A percentile compares a stretch with the other conserved stretches of the same genome.
phyloP scores from a whole-genome alignment of 2,888 invertebrate species.

The Pherbina coryleti region DNA sequence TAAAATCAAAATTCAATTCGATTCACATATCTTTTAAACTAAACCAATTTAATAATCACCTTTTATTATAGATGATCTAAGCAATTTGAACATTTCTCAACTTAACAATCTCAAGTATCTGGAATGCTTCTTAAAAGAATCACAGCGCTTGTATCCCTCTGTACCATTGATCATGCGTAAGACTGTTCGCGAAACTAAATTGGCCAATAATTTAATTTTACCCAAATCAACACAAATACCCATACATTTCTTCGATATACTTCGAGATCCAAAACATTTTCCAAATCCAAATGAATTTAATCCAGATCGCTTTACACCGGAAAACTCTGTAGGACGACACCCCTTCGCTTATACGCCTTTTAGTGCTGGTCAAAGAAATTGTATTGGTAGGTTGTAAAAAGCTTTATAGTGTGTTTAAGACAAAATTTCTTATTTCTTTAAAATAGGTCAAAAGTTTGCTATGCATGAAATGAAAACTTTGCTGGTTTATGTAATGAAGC shows the following conservation, averaged over 20 bases:
- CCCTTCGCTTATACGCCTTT: conserved; percentile 64
- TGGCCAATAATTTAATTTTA: conserved; percentile 56
- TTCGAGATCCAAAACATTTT: conserved; percentile 59
- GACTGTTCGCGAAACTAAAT: conserved; percentile 64
- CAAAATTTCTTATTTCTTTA: conserved; percentile 3
- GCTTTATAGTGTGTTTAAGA: not conserved
- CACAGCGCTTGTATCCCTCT: conserved; percentile 75
- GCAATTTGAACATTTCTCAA: conserved; percentile 46
- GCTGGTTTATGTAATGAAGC: conserved; percentile 53
- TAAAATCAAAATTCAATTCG: conserved; percentile 15
- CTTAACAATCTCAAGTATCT: conserved; percentile 63
- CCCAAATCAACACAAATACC: conserved; percentile 54
- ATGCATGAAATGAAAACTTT: conserved; percentile 60
- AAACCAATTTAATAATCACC: too few relatives aligned
- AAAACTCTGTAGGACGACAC: conserved; percentile 66
- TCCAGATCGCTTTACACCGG: conserved; percentile 68
- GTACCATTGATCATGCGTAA: conserved; percentile 74
- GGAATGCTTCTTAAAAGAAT: conserved; percentile 77
- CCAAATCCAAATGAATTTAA: conserved; percentile 57
- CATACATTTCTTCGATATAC: conserved; percentile 58
- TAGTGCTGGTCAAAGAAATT: conserved; percentile 66
- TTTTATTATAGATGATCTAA: conserved; percentile 47
- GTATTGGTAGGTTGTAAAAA: conserved; percentile 57
- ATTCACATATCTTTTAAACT: not conserved
- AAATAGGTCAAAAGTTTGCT: conserved; percentile 59